Percentiles rank a stretch among this genome's conserved stretches.
Conservation (phyloP, 1,140 invertebrate genomes). For the Leptoteleia sp. region DNA sequence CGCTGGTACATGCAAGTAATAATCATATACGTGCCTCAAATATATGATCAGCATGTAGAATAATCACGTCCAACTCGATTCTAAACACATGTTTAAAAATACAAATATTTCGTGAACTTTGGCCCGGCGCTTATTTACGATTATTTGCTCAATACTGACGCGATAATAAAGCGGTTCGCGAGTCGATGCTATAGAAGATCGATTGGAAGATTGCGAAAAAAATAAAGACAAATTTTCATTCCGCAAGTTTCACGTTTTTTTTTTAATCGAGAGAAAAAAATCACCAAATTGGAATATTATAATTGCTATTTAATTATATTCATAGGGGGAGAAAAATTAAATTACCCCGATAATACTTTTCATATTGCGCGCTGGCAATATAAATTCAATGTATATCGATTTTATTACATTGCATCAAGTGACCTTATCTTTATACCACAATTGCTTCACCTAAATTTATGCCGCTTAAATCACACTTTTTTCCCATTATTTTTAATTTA, state of each 20-base stretch:
- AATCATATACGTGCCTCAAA: conserved; percentile 65
- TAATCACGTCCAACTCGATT: conserved; percentile 53
- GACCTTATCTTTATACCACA: too few species aligned
- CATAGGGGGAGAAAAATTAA: conserved; percentile 10
- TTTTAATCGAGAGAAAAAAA: too few species aligned
- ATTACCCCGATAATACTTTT: too few species aligned
- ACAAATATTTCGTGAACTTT: conserved; percentile 51
- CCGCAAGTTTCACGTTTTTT: too few species aligned
- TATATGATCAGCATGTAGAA: conserved; percentile 62
- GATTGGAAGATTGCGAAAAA: conserved; percentile 10
- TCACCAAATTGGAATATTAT: too few species aligned
- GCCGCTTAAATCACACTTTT: too few species aligned
- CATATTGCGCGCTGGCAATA: too few species aligned
- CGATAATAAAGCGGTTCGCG: conserved; percentile 28
- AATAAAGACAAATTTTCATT: conserved; percentile 27
- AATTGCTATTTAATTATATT: too few species aligned
- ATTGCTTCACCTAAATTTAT: too few species aligned
- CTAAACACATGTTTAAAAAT: conserved; percentile 54
- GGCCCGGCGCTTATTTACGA: conserved; percentile 33
- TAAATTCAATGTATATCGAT: too few species aligned
- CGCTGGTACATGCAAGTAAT: conserved; percentile 61
- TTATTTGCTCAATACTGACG: conserved; percentile 32
- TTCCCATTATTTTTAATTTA: too few species aligned
- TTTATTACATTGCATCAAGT: too few species aligned
- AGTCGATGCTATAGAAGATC: conserved; percentile 9